phyloP scores from a whole-genome alignment of 2,797 vertebrate species.

The Pelochelys cantorii region DNA sequence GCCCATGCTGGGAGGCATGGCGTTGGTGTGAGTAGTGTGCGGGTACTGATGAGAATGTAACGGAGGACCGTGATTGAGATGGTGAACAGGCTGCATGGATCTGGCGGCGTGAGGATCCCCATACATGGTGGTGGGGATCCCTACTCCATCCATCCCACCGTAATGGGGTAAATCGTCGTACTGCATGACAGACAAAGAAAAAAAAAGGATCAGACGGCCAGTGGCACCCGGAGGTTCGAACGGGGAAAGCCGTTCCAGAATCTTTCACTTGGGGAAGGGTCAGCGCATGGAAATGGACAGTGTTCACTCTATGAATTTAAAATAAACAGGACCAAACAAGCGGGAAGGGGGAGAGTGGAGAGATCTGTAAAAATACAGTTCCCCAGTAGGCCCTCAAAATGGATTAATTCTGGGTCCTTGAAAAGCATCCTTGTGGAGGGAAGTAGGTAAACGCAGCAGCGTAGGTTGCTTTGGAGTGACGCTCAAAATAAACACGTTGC shows the following conservation, averaged over 20 bases:
- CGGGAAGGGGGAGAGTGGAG: constrained; percentile 2
- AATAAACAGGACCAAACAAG: not conserved
- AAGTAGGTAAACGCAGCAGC: not conserved
- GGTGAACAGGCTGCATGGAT: constrained; percentile 97
- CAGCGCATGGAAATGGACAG: not conserved
- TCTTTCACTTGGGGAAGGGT: not conserved
- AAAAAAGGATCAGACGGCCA: constrained; percentile 62
- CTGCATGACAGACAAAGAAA: constrained; percentile 86
- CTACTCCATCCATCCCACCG: constrained; percentile 97
- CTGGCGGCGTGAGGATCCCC: constrained; percentile 97
- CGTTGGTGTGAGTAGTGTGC: constrained; percentile 96
- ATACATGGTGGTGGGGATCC: constrained; percentile 98
- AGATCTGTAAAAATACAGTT: constrained; percentile 40
- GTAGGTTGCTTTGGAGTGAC: not conserved
- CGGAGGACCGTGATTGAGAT: constrained; percentile 96
- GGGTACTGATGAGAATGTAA: constrained; percentile 98
- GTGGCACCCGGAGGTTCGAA: not conserved
- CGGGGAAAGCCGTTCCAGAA: constrained; percentile 6
- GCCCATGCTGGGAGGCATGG: constrained; percentile 97
- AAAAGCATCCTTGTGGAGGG: not conserved
- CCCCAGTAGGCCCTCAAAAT: not conserved
- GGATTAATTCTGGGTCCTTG: not conserved
- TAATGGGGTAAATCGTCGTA: constrained; percentile 99
- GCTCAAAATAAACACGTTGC: not conserved
- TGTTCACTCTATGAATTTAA: not conserved